Evolutionary conservation across 2,888 invertebrate genomes (phyloP).

Genomic region (Ochlodes sylvanus): DNA sequence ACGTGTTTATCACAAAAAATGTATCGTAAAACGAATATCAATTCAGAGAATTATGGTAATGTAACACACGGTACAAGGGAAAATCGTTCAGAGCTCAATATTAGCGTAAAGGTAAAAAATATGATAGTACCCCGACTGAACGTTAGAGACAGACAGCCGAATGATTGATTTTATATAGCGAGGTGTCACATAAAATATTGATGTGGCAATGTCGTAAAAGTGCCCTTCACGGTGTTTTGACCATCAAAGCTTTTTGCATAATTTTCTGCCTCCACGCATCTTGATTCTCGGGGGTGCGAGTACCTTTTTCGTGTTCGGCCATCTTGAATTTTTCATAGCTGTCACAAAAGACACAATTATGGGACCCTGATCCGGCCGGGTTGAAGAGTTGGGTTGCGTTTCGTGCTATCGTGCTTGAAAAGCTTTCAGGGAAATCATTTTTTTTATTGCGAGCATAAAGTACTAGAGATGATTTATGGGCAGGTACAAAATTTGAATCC

Average conservation of each 20-base stretch:
- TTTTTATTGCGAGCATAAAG: constrained; percentile 6
- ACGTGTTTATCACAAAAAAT: neutral
- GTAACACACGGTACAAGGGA: constrained; percentile 9
- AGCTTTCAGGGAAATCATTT: constrained; percentile 29
- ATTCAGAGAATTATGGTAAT: constrained; percentile 19
- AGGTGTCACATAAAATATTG: constrained; percentile 67
- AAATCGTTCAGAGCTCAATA: constrained; percentile 23
- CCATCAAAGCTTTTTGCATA: constrained; percentile 75
- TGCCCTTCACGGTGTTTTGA: constrained; percentile 54
- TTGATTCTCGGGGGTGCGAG: constrained; percentile 68
- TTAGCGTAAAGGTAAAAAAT: constrained; percentile 29
- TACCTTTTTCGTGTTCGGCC: constrained; percentile 38
- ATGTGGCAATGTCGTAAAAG: constrained; percentile 60
- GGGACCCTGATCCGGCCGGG: constrained; percentile 13
- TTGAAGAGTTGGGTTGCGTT: constrained; percentile 18
- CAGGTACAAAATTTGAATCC: no score
- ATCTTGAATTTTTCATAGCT: constrained; percentile 38
- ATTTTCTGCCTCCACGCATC: constrained; percentile 66
- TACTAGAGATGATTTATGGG: constrained; percentile 1
- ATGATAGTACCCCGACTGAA: constrained; percentile 22
- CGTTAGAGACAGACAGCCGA: constrained; percentile 39
- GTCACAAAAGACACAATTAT: constrained; percentile 29
- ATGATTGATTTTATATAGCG: constrained; percentile 67
- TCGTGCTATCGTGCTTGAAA: constrained; percentile 7
- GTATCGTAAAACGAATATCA: neutral